Percentiles rank a stretch among this genome's conserved stretches.
These are phyloP conservation scores for Heliconius ismenius DNA, from an alignment of 2,888 invertebrate genomes.

Conservation along the genomic window DNA sequence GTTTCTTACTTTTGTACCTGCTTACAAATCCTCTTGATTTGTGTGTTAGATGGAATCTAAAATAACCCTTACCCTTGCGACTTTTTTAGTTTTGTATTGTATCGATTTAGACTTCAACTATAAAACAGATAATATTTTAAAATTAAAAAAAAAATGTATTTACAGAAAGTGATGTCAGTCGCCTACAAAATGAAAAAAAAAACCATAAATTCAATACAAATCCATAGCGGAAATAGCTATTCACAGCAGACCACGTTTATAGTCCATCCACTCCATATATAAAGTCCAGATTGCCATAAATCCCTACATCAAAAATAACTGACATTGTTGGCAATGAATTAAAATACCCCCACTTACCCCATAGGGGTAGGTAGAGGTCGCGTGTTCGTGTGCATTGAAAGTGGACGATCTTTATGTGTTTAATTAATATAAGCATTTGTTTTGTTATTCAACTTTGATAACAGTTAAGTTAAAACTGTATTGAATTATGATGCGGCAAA, in stretches of 20 bases:
- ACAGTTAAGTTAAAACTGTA: conserved; percentile 16
- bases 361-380: conserved; percentile 39
- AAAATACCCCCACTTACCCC: conserved; percentile 29
- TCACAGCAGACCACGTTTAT: conserved; percentile 23
- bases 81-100: not conserved
- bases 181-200: not conserved
- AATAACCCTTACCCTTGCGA: too few relatives aligned
- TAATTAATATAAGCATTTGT: conserved; percentile 61
- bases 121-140: too few relatives aligned
- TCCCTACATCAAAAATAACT: conserved; percentile 22
- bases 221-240: conserved; percentile 24
- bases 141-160: too few relatives aligned
- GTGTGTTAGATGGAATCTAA: too few relatives aligned
- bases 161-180: too few relatives aligned
- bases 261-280: not conserved
- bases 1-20: too few relatives aligned
- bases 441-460: conserved; percentile 38
- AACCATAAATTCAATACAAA: conserved; percentile 26
- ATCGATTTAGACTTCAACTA: not conserved
- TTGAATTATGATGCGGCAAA: conserved; percentile 3
- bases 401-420: conserved; percentile 58
- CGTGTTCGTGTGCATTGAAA: conserved; percentile 51
- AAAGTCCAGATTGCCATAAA: conserved; percentile 27
- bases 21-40: too few relatives aligned
- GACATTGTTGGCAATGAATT: conserved; percentile 39